Evolutionary conservation across 2,113 vertebrate genomes (phyloP).

Genomic region (Silurus asotus): DNA sequence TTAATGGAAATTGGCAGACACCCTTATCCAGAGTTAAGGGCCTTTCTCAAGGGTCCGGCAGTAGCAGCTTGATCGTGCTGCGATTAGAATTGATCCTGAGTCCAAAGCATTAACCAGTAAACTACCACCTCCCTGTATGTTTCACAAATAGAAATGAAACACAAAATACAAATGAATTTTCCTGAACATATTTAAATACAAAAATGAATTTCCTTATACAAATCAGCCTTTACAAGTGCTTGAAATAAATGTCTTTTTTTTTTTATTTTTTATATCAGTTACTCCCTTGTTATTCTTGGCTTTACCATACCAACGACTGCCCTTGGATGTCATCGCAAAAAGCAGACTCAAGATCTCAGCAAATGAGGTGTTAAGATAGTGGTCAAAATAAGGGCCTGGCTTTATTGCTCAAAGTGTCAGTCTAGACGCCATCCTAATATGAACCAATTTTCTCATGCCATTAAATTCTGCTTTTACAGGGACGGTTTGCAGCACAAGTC

Average conservation of each 20-base stretch:
- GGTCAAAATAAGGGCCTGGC: slow-evolving; percentile 26
- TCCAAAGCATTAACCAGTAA: too few relatives aligned
- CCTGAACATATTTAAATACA: background rate
- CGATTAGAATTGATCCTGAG: too few relatives aligned
- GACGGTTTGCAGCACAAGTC: slow-evolving; percentile 50
- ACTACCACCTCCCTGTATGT: too few relatives aligned
- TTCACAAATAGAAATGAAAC: too few relatives aligned
- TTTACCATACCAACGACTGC: background rate
- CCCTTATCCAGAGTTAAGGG: too few relatives aligned
- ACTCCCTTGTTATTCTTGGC: slow-evolving; percentile 26
- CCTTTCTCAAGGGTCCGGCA: too few relatives aligned
- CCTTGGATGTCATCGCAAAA: slow-evolving; percentile 1
- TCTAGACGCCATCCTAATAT: slow-evolving; percentile 30
- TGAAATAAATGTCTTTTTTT: background rate
- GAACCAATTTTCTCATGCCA: slow-evolving; percentile 49
- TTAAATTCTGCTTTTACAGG: slow-evolving; percentile 49
- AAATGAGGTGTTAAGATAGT: slow-evolving; percentile 26
- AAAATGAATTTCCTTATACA: background rate
- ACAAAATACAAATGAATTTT: background rate
- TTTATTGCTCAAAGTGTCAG: slow-evolving; percentile 31
- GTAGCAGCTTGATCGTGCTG: too few relatives aligned
- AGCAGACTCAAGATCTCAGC: slow-evolving; percentile 7
- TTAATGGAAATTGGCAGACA: too few relatives aligned
- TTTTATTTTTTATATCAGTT: background rate
- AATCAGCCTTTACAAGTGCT: background rate